Base-by-base conservation (phyloP, 2,113 vertebrate species). In the Hemicordylus capensis region DNA sequence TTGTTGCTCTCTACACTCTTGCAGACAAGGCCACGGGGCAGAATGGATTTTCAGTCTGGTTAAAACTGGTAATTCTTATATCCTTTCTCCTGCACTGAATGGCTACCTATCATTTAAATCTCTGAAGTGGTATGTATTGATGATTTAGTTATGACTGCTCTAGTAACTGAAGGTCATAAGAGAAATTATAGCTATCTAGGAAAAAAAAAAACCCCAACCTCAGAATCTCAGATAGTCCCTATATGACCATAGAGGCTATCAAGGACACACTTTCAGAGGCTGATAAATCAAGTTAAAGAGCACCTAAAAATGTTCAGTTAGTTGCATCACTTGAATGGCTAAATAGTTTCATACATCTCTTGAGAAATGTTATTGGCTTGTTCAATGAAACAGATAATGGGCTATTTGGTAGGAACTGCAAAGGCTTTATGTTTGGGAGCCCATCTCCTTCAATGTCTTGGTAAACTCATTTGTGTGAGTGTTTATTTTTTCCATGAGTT, bases 381-480 rank as follows among this genome's bases (percentile, higher is more conserved):
- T 95, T 92, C 95, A 96, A 90, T 91, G 92, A 93, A 93, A 96
- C 87, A 96, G 94, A 95, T 96, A 96, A 96, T 95, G 94, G 94
- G 92, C 90, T 91, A 90, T 94, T 94, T 87, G 88, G 84, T 77
- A 84, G 90, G 91, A 92, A 90, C 76, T 59, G 87, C 83, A 83
- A 26, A 75, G 90, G 88, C 81, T 94, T 94, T 91, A 87, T 91
- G 91, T 89, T 93, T 90, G 92, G n/a, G 91, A 90, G 93, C 90
- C 83, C 81, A 81, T 76, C 83, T 82, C 84, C 90, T 88, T 81
- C 28, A 19, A 37, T 88, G 1, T 87, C 56, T 46, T 86, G 73
- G 77, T 78, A 89, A 92, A 59, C 26, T 76, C 80, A 67, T 61
- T 42, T 73, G 67, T 87, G 24, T 28, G 79, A 70, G 46, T 67